Base-by-base conservation (phyloP, 2,888 invertebrate species). In the Eupithecia subfuscata region DNA sequence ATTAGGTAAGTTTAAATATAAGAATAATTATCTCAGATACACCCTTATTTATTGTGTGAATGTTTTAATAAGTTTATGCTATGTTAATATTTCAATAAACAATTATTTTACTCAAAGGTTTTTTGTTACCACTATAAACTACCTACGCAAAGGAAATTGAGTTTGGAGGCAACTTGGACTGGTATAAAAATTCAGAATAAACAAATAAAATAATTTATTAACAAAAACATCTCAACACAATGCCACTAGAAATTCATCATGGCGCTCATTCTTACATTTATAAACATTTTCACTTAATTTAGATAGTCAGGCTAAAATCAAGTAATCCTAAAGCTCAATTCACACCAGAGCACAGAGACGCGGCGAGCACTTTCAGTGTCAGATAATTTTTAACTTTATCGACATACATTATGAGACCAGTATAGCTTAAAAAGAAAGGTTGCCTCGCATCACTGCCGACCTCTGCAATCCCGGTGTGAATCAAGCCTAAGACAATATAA, bases 161-260 rank as follows among this genome's bases (percentile, higher is more conserved):
- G 8, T n/a, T 45, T 43, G 9, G 18, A 45, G 16, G 45, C 5
- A 45, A 6, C 22, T 56, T 56, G 11, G 9, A 1, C n/a, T 11
- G 11, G n/a, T 11, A 56, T n/a, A 22, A 56, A 43, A 52, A 52
- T 25, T 5, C 8, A 16, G 63, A 56, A 77, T 70, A 71, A 88
- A 90, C 86, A 88, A 88, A 85, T 85, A 83, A 81, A 85, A 85
- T 80, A 85, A 86, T 90, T 89, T 90, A 89, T 88, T 45, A 88
- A 90, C 88, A 88, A 88, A 85, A 86, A 85, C 85, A 82, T 63
- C 84, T 86, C 81, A 88, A 88, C 88, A 88, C 85, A 86, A 85
- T 82, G 77, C 81, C 77, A 77, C 80, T 65, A 67, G 40, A 25
- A 65, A 72, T n/a, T 60, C 48, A 45, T 18, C 40, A 63, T 73